Evolutionary conservation across 1,140 invertebrate species (phyloP), one percentile per base, ranked within the genome.

Genomic region (Nixonia krombeini): DNA sequence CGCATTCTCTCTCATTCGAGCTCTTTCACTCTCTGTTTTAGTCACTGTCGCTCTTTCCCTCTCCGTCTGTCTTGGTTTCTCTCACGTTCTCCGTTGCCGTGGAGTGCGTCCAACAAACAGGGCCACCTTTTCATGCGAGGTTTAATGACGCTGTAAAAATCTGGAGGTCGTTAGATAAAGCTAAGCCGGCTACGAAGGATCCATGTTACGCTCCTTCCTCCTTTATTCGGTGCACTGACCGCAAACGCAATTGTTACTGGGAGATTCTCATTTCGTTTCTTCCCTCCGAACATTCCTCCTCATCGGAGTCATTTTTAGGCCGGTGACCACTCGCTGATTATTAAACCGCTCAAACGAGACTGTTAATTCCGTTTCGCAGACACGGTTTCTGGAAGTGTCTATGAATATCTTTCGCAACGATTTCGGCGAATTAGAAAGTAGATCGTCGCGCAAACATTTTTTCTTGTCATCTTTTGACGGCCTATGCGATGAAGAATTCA

Each of bases 111-210:
- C 26, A 59, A 51, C 40, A 55, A 62, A 69, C 58, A 40, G 61
- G 65, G 58, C 72, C 64, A 76, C 58, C 68, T 74, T 62, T 69
- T 63, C 62, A 72, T 68, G 72, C 64, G 56, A 78, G 70, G 64
- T 78, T 78, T 79, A 78, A 79, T 78, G 75, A 72, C 70, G 77
- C 74, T 71, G 76, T 79, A 78, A 79, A 79, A 76, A 76, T 76
- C 65, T 70, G 70, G 69, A 70, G 72, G 70, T 78, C 75, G 72
- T 78, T 72, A 73, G 72, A 70, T 78, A 69, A 70, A 70, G 66
- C 64, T 69, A 71, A 72, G 71, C 66, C 59, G 44, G 46, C 52
- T 49, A 52, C 35, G 46, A 42, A 37, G 33, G 71, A 55, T 70
- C 70, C 75, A 55, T 49, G 70, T 75, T 78, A 66, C 55, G 59